These are phyloP conservation scores for Drosophila baimaii DNA, from an alignment of 1,140 invertebrate species.

Conservation along the genomic window DNA sequence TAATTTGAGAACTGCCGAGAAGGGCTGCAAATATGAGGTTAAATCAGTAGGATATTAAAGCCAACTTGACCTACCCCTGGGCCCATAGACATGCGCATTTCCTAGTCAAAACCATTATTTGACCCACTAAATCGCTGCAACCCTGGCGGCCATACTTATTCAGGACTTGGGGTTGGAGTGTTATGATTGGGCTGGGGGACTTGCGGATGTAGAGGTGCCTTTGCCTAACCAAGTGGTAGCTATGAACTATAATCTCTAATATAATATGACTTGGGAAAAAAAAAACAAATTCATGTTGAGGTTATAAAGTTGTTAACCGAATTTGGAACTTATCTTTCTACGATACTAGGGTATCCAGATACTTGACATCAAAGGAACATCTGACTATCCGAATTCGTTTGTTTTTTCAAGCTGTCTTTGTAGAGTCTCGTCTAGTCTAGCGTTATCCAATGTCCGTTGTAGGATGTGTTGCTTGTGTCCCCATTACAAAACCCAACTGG, in stretches of 20 bases:
- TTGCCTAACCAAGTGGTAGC: background rate
- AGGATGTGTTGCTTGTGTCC: slow-evolving; percentile 40
- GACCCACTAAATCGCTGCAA: slow-evolving; percentile 26
- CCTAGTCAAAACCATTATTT: slow-evolving; percentile 13
- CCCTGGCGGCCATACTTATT: slow-evolving; percentile 42
- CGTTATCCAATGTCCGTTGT: background rate
- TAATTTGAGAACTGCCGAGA: background rate
- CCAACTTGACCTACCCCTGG: slow-evolving; percentile 24
- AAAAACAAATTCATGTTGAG: no score
- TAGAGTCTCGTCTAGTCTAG: background rate
- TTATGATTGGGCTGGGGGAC: background rate
- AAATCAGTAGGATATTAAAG: background rate
- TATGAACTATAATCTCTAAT: no score
- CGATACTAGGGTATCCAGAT: background rate
- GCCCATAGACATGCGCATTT: slow-evolving; percentile 26
- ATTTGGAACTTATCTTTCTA: background rate
- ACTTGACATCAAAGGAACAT: background rate
- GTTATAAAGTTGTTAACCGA: background rate
- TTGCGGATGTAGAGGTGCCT: background rate
- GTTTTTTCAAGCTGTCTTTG: background rate
- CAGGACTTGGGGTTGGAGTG: slow-evolving; percentile 30
- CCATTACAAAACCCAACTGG: slow-evolving; percentile 3
- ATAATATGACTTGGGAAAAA: background rate
- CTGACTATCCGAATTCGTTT: no score
- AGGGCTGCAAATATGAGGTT: background rate